Evolutionary conservation across 1,140 invertebrate species (phyloP).

Genomic region (Spodoptera frugiperda): DNA sequence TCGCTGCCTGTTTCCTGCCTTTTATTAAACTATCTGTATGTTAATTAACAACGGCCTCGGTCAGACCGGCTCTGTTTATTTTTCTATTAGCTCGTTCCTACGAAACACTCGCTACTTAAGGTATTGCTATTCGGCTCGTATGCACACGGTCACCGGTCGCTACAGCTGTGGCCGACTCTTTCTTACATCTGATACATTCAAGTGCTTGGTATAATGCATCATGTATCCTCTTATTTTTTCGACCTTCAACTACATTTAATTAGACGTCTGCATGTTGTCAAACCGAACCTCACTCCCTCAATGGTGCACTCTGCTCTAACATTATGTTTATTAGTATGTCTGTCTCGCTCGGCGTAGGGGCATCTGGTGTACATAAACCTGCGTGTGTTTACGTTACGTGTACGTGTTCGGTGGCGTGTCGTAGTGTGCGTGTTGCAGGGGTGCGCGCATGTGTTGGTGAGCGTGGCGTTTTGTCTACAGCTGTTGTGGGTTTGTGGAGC

Average conservation of each 20-base stretch:
- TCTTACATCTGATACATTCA: constrained; percentile 55
- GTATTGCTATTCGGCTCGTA: constrained; percentile 57
- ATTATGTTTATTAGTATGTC: constrained; percentile 61
- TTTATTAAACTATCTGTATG: constrained; percentile 86
- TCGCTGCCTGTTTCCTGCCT: constrained; percentile 82
- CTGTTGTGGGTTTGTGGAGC: constrained; percentile 80
- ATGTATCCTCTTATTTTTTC: constrained; percentile 77
- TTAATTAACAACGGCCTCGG: constrained; percentile 85
- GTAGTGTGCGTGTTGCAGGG: constrained; percentile 67
- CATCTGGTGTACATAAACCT: constrained; percentile 85
- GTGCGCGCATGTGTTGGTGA: constrained; percentile 76
- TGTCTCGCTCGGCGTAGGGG: constrained; percentile 79
- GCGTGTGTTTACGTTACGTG: constrained; percentile 81
- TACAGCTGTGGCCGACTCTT: constrained; percentile 60
- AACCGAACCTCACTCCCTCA: constrained; percentile 68
- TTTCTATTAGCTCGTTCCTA: constrained; percentile 76
- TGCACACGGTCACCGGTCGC: constrained; percentile 50
- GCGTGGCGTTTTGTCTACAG: constrained; percentile 77
- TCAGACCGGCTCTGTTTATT: constrained; percentile 73
- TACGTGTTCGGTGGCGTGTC: constrained; percentile 58
- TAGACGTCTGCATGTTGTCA: constrained; percentile 78
- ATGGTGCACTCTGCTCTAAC: constrained; percentile 70
- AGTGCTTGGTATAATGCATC: constrained; percentile 61
- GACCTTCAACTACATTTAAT: constrained; percentile 82
- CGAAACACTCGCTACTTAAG: constrained; percentile 74